Base-by-base conservation (phyloP, 2,797 vertebrate genomes). In the Mormyrus hasselquistii region DNA sequence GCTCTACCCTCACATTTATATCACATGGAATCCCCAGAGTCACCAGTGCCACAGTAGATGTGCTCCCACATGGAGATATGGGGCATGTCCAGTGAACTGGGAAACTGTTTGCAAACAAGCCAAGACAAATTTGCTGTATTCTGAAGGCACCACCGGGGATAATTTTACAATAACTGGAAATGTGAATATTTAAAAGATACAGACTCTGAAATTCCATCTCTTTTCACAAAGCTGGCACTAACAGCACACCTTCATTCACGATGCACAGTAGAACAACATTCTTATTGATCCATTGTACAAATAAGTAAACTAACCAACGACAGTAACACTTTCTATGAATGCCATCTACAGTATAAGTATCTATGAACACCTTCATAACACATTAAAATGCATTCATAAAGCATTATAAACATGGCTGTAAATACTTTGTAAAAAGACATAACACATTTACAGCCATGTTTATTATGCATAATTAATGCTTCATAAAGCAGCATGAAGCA, bases 211-310 rank as follows among this genome's bases (percentile, higher is more conserved):
- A 79, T 10, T 14, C 50, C 50, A 52, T 53, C 89, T 93, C 89
- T 91, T 93, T 92, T 92, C 92, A 89, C 90, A 90, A 91, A 91
- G 91, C 90, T 89, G 87, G 89, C 90, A 88, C 89, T 90, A 89
- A 94, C 89, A 93, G 94, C 93, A 94, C 91, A 88, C 86, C 90
- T 93, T 88, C 90, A 90, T 86, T 88, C 88, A 88, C 53, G 65
- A 89, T 91, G 83, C 89, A 10, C 59, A 79, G 89, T 91, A 91
- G 83, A 84, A 86, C 49, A 86, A 86, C 22, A 22, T 50, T 49
- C 12, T 52, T 29, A 22, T 1, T 55, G 83, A 47, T 22, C 22
- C 49, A 25, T 22, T 53, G 49, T 86, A 86, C 29, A 55, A 38
- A 55, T 55, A 22, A 53, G 84, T 86, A 50, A 55, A 55, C 84